Evolutionary conservation across 2,113 vertebrate species (phyloP).

Genomic region (Upupa epops): DNA sequence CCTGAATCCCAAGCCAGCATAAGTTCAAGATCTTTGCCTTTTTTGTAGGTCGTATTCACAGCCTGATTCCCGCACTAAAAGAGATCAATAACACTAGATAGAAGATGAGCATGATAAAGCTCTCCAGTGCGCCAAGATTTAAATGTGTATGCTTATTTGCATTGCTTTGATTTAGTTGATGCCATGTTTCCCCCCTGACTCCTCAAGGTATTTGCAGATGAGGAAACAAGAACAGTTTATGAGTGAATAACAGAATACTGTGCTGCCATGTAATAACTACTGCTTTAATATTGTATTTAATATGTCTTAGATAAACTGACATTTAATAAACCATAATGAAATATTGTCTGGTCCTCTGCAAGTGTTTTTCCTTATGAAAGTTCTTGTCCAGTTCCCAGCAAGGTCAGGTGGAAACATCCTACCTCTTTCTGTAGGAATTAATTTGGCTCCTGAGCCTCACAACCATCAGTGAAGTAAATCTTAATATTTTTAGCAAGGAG

Average conservation of each 20-base stretch:
- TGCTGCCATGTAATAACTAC: neutral
- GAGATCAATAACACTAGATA: neutral
- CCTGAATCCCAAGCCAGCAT: neutral
- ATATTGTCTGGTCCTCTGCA: neutral
- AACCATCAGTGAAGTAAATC: neutral
- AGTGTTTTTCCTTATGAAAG: neutral
- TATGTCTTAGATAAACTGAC: slow-evolving; percentile 15
- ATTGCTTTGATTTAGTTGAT: slow-evolving; percentile 7
- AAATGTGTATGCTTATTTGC: slow-evolving; percentile 11
- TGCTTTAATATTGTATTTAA: slow-evolving; percentile 8
- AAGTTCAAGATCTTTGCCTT: slow-evolving; percentile 22
- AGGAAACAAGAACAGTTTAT: neutral
- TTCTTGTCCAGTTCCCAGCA: neutral
- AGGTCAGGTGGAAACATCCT: neutral
- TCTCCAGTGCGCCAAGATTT: neutral
- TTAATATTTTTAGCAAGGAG: neutral
- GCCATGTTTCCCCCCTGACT: neutral
- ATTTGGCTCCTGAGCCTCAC: neutral
- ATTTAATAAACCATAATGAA: slow-evolving; percentile 46
- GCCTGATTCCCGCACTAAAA: neutral
- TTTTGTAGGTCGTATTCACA: slow-evolving; percentile 14
- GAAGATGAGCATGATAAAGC: slow-evolving; percentile 8
- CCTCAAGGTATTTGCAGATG: neutral
- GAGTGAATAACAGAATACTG: slow-evolving; percentile 11
- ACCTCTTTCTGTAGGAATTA: neutral